A percentile compares a stretch with the other conserved stretches of the same genome.
These are phyloP conservation scores for Drosophila mimica DNA, from an alignment of 2,888 invertebrate species.

Conservation along the genomic window DNA sequence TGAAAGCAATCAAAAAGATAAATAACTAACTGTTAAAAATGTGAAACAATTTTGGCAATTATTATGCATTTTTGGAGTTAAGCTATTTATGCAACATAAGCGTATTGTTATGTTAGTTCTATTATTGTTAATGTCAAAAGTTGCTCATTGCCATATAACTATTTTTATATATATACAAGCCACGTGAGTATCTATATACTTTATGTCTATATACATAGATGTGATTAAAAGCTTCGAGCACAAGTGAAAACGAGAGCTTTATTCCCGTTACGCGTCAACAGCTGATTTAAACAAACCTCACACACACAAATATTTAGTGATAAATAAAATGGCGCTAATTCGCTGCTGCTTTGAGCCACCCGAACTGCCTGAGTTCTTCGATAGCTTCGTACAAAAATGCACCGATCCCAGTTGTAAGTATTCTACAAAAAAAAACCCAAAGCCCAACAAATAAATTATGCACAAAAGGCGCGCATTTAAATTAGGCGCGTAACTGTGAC, in stretches of 20 bases:
- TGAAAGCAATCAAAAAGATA: constrained; percentile 17
- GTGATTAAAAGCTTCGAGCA: constrained; percentile 49
- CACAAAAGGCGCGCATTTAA: constrained; percentile 4
- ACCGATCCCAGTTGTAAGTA: constrained; percentile 93
- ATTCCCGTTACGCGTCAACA: constrained; percentile 52
- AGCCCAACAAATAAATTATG: background rate
- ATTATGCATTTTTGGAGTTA: background rate
- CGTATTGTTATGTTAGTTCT: background rate
- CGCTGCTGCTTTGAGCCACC: constrained; percentile 92
- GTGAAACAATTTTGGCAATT: background rate
- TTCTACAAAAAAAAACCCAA: background rate
- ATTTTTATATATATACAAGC: constrained; percentile 37
- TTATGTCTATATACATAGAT: constrained; percentile 18
- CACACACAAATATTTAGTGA: background rate
- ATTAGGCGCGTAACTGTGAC: background rate
- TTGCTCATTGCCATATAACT: constrained; percentile 4
- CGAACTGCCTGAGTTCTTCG: constrained; percentile 91
- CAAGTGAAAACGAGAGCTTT: constrained; percentile 53
- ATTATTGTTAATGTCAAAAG: constrained; percentile 13
- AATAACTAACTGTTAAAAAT: constrained; percentile 10
- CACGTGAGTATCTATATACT: constrained; percentile 40
- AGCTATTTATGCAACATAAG: background rate
- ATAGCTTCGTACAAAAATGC: constrained; percentile 91
- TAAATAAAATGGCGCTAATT: constrained; percentile 83
- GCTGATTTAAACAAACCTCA: constrained; percentile 54